These are phyloP conservation scores for Tyria jacobaeae DNA, from an alignment of 2,888 invertebrate species.

Conservation along the genomic window DNA sequence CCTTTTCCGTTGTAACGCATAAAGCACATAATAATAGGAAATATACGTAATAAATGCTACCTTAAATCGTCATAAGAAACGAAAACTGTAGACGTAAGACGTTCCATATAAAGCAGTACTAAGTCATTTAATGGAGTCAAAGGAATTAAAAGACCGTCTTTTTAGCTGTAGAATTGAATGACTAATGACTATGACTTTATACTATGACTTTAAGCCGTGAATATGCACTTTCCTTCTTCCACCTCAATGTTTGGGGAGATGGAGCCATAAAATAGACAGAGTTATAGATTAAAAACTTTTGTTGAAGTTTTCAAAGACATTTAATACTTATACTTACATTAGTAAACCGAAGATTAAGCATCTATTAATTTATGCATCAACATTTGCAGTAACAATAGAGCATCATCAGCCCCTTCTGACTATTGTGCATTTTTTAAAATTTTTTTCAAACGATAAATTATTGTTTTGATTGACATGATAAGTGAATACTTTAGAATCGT, in stretches of 20 bases:
- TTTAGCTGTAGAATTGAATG: conserved; percentile 17
- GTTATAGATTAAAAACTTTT: background rate
- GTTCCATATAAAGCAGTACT: conserved; percentile 19
- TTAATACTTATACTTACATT: background rate
- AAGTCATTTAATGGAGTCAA: conserved; percentile 45
- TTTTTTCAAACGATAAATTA: too few species aligned
- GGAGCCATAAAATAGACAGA: conserved; percentile 17
- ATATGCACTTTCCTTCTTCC: conserved; percentile 41
- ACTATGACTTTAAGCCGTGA: too few species aligned
- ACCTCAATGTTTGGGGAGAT: conserved; percentile 8
- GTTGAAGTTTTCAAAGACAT: background rate
- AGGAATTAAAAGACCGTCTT: conserved; percentile 43
- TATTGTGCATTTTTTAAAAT: too few species aligned
- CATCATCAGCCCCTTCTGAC: too few species aligned
- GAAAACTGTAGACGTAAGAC: conserved; percentile 20
- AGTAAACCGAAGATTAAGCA: too few species aligned
- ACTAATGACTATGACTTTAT: too few species aligned
- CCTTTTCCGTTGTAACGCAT: background rate
- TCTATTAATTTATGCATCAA: too few species aligned
- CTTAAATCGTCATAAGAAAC: conserved; percentile 14
- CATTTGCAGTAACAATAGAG: too few species aligned
- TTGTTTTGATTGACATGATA: too few species aligned
- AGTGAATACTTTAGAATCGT: too few species aligned
- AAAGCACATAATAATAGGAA: background rate
- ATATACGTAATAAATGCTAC: background rate